Conservation (phyloP, 2,113 vertebrate genomes). For the Hypomesus transpacificus region DNA sequence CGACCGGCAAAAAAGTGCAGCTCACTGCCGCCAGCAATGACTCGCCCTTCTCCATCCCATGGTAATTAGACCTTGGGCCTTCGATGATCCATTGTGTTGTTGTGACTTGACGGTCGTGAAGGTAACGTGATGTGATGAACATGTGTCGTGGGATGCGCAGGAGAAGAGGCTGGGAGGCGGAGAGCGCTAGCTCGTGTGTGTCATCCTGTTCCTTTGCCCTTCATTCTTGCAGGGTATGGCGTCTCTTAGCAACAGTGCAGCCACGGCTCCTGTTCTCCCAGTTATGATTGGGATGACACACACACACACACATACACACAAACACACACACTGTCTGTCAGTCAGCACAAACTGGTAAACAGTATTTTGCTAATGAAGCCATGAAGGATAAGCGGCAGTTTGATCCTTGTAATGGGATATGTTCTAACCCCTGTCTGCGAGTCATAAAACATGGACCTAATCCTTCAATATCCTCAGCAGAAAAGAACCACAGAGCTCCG, state of each 20-base stretch:
- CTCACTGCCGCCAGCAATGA: too few relatives aligned
- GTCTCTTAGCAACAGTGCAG: constrained; percentile 39
- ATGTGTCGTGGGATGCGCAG: background rate
- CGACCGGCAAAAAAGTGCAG: too few relatives aligned
- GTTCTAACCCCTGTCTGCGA: background rate
- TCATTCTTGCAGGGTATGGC: constrained; percentile 35
- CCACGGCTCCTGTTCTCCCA: constrained; percentile 29
- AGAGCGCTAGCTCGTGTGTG: background rate
- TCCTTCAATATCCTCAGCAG: too few relatives aligned
- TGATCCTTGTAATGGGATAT: background rate
- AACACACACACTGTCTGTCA: background rate
- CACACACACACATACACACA: constrained; percentile 1
- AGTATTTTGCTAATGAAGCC: background rate
- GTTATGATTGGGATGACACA: constrained; percentile 8
- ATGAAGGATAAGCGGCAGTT: background rate
- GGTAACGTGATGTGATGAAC: background rate
- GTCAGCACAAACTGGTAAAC: background rate
- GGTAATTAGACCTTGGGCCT: too few relatives aligned
- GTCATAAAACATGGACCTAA: too few relatives aligned
- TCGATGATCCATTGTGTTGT: too few relatives aligned
- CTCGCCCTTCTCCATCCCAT: too few relatives aligned
- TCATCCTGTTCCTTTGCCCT: constrained; percentile 35
- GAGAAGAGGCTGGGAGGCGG: background rate
- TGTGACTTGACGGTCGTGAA: background rate
- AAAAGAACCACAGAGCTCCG: too few relatives aligned